A percentile compares a stretch with the other conserved stretches of the same genome.
Conservation (phyloP, 2,888 invertebrate species). For the Ormia ochracea region DNA sequence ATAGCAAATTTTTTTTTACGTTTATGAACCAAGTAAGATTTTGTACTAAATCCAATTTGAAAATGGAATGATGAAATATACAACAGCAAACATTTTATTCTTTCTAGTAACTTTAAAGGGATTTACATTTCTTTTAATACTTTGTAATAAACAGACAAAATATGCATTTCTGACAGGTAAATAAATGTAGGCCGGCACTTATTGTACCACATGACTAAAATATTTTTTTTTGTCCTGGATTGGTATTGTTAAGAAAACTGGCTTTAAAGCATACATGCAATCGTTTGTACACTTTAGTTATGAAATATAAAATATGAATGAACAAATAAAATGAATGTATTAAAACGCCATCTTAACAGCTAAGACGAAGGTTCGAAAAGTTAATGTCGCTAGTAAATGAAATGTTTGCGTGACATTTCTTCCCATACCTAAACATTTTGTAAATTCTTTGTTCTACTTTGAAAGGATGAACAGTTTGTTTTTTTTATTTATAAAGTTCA, state of each 20-base stretch:
- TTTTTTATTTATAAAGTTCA: slow-evolving; percentile 45
- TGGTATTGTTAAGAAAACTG: slow-evolving; percentile 47
- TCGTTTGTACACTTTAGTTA: neutral
- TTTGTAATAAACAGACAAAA: slow-evolving; percentile 28
- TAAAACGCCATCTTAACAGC: slow-evolving; percentile 49
- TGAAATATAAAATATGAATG: slow-evolving; percentile 48
- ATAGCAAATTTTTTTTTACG: too few relatives aligned
- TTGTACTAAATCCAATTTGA: too few relatives aligned
- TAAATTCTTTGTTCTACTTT: slow-evolving; percentile 23
- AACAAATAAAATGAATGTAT: slow-evolving; percentile 30
- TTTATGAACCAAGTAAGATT: too few relatives aligned
- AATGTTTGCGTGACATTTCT: slow-evolving; percentile 53
- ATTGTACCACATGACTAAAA: slow-evolving; percentile 44
- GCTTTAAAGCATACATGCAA: slow-evolving; percentile 21
- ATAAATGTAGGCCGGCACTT: slow-evolving; percentile 64
- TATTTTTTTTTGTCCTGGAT: slow-evolving; percentile 20
- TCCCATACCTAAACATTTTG: slow-evolving; percentile 2
- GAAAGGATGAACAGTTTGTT: neutral
- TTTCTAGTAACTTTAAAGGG: slow-evolving; percentile 9
- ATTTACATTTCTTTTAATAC: neutral
- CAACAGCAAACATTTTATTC: slow-evolving; percentile 28
- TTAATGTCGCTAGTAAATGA: slow-evolving; percentile 40
- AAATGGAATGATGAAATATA: slow-evolving; percentile 45
- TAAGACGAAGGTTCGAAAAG: slow-evolving; percentile 25
- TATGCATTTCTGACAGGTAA: slow-evolving; percentile 54